Evolutionary conservation across 2,888 invertebrate species (phyloP).

Genomic region (Adelognathus sp.): DNA sequence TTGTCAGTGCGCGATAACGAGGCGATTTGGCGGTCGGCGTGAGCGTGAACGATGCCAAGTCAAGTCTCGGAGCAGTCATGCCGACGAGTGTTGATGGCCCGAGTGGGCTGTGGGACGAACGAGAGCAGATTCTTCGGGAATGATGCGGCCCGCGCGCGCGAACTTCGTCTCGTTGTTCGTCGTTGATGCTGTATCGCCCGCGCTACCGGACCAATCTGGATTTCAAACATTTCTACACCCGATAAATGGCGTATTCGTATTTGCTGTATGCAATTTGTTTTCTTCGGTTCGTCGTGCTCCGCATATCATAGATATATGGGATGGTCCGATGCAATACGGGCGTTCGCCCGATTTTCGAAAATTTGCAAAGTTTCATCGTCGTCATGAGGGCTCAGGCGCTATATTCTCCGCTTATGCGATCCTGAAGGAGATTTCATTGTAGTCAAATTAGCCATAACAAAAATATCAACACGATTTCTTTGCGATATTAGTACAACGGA

Average conservation of each 20-base stretch:
- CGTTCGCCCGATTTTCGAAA: too few relatives aligned
- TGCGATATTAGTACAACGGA: too few relatives aligned
- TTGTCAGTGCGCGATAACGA: conserved; percentile 66
- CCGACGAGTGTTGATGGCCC: conserved; percentile 53
- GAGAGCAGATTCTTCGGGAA: conserved; percentile 57
- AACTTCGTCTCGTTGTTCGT: conserved; percentile 16
- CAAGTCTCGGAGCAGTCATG: conserved; percentile 13
- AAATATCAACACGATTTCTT: too few relatives aligned
- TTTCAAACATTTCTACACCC: conserved; percentile 49
- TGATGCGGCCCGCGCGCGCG: conserved; percentile 38
- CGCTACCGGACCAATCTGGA: conserved; percentile 50
- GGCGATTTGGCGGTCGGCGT: conserved; percentile 66
- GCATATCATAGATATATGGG: too few relatives aligned
- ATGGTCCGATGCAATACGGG: too few relatives aligned
- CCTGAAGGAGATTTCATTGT: too few relatives aligned
- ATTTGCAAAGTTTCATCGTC: too few relatives aligned
- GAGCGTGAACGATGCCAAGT: conserved; percentile 41
- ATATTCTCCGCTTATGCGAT: too few relatives aligned
- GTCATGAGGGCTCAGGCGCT: too few relatives aligned
- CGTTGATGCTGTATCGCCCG: conserved; percentile 1
- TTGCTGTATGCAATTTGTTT: neutral
- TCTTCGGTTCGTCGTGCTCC: conserved; percentile 43
- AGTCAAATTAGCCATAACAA: too few relatives aligned
- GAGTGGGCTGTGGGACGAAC: conserved; percentile 60
- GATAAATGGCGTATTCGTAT: neutral